phyloP scores from a whole-genome alignment of 2,113 vertebrate species.

The Otolemur garnettii region DNA sequence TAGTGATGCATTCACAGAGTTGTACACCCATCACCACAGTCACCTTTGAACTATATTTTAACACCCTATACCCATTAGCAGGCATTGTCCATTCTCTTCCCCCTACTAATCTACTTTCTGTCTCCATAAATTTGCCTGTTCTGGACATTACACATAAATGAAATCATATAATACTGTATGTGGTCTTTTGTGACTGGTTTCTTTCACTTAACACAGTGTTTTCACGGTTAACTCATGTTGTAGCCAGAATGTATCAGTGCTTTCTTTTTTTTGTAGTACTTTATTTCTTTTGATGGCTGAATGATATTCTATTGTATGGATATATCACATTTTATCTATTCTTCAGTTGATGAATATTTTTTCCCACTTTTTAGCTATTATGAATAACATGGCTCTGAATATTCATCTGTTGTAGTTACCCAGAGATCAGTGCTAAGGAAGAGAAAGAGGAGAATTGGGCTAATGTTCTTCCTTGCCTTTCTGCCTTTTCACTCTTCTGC shows the following conservation, averaged over 20 bases:
- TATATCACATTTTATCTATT: not conserved
- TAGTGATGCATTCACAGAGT: not conserved
- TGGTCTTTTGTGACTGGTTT: not conserved
- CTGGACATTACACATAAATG: not conserved
- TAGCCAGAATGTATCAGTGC: not conserved
- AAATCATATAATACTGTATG: not conserved
- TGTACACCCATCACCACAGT: not conserved
- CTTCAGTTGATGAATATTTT: not conserved
- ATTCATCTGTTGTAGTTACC: not conserved
- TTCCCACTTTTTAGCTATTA: not conserved
- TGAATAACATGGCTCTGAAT: not conserved
- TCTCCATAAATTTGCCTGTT: not conserved
- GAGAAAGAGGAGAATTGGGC: not conserved
- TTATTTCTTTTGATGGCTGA: not conserved
- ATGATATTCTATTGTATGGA: not conserved
- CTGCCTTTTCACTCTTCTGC: not conserved
- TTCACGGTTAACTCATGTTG: not conserved
- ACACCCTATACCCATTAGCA: not conserved
- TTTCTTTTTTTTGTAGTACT: slow-evolving; percentile 1
- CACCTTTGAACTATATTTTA: not conserved
- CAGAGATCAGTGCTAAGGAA: not conserved
- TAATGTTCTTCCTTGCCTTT: not conserved
- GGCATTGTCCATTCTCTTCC: not conserved
- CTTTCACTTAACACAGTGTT: slow-evolving; percentile 18
- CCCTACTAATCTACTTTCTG: not conserved